These are phyloP conservation scores for Chiloscyllium plagiosum DNA, from an alignment of 2,113 vertebrate genomes.

Conservation along the genomic window DNA sequence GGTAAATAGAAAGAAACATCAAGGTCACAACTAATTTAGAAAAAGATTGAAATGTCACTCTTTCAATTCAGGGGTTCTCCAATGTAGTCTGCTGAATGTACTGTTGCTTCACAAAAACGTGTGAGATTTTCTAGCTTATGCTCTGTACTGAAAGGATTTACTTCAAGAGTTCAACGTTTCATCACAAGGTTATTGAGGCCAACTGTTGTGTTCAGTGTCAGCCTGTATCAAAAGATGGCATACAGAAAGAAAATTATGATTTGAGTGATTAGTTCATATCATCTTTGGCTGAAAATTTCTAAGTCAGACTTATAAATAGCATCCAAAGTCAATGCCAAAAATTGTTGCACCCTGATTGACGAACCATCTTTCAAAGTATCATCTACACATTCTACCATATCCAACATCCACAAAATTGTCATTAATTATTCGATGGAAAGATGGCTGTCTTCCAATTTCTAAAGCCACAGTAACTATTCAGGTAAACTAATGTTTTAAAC, in stretches of 20 bases:
- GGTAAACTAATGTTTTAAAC: background rate
- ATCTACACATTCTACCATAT: background rate
- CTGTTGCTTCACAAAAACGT: background rate
- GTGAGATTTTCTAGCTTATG: background rate
- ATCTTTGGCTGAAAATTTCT: background rate
- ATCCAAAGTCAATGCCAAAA: background rate
- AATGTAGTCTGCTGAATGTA: background rate
- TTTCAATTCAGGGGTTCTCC: background rate
- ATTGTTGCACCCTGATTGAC: background rate
- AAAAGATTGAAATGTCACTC: background rate
- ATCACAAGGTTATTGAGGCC: background rate
- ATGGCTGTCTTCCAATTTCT: background rate
- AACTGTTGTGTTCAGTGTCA: background rate
- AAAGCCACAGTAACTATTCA: background rate
- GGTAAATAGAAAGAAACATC: slow-evolving; percentile 16
- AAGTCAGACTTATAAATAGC: background rate
- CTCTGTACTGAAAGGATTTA: background rate
- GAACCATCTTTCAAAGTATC: background rate
- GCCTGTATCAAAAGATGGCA: background rate
- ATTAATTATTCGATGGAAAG: background rate
- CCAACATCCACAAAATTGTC: background rate
- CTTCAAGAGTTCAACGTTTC: background rate
- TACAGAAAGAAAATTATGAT: background rate
- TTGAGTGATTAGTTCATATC: background rate
- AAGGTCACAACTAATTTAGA: background rate